Evolutionary conservation across 2,797 vertebrate species (phyloP), one percentile per base, ranked within the genome.

Genomic region (Peromyscus melanophrys): DNA sequence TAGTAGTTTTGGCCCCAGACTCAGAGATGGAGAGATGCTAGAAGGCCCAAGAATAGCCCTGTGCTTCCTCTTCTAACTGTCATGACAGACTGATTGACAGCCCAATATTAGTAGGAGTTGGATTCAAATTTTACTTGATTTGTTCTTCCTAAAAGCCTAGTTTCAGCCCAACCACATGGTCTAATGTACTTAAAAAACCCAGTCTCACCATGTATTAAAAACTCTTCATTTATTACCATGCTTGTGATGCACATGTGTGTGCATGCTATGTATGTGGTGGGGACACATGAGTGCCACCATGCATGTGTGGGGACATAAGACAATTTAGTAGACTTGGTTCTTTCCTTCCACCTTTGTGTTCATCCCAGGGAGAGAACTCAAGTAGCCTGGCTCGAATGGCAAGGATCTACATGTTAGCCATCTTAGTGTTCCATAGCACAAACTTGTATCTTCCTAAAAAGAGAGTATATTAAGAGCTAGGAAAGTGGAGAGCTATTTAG

Each of bases 81-180:
- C 3, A 8, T 88, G 4, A 0, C 29, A 16, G 89, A 25, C 21
- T 27, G 34, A 52, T 46, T 89, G 40, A 69, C 37, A 46, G 19
- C 52, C 31, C 37, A 83, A 25, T 13, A 65, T 59, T 43, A 76
- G 43, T 67, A 37, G 34, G 25, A 75, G 12, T 23, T 37, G 34
- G 34, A 8, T 90, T 95, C 90, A 75, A 85, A 77, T 88, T 92
- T 63, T 92, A 29, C 59, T 59, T 46, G 17, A 31, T 90, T 90
- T 65, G 17, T 90, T 96, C 55, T 16, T 80, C 27, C 19, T 80
- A 83, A 80, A 73, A 37, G 6, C 87, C 43, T 90, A 67, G 65
- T 37, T 92, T 89, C 82, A 85, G 82, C 16, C 90, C 65, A 85
- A 91, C 9, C 16, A 78, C 23, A 34, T 76, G 34, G 37, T 16